Percentiles rank a stretch among this genome's conserved stretches.
These are phyloP conservation scores for Ursus arctos DNA, from an alignment of 2,113 vertebrate genomes.

Conservation along the genomic window DNA sequence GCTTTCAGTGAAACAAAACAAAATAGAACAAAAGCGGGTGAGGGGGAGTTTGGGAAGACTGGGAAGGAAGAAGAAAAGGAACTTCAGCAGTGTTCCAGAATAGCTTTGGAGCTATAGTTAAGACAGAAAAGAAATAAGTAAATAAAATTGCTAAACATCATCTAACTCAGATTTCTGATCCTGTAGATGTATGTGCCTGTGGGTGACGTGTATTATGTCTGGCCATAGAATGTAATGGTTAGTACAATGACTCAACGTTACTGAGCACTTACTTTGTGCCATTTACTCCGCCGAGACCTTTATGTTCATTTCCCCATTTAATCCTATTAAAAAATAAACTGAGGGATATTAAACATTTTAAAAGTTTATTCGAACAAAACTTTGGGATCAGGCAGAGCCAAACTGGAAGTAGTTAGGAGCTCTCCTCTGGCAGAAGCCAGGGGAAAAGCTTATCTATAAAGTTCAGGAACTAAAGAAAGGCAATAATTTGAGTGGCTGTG, in stretches of 20 bases:
- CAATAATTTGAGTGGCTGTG: background rate
- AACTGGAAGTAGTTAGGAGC: background rate
- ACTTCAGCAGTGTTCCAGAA: background rate
- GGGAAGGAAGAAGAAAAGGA: background rate
- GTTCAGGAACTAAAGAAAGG: background rate
- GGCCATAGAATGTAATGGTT: background rate
- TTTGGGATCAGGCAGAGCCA: background rate
- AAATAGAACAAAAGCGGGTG: background rate
- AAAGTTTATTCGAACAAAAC: background rate
- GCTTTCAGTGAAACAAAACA: constrained; percentile 4
- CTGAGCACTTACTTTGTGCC: constrained; percentile 4
- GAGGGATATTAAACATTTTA: background rate
- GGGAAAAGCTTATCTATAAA: background rate
- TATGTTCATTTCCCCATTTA: background rate
- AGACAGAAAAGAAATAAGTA: background rate
- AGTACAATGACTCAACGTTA: background rate
- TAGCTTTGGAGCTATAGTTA: background rate
- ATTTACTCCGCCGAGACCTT: background rate
- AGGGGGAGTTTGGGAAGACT: background rate
- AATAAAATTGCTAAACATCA: background rate
- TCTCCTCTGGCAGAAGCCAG: fast-evolving
- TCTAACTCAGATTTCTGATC: background rate
- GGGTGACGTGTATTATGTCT: background rate
- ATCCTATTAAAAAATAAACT: background rate
- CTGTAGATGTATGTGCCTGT: background rate